These are phyloP conservation scores for Agrilus cyanescens DNA, from an alignment of 2,888 invertebrate species.

Conservation along the genomic window DNA sequence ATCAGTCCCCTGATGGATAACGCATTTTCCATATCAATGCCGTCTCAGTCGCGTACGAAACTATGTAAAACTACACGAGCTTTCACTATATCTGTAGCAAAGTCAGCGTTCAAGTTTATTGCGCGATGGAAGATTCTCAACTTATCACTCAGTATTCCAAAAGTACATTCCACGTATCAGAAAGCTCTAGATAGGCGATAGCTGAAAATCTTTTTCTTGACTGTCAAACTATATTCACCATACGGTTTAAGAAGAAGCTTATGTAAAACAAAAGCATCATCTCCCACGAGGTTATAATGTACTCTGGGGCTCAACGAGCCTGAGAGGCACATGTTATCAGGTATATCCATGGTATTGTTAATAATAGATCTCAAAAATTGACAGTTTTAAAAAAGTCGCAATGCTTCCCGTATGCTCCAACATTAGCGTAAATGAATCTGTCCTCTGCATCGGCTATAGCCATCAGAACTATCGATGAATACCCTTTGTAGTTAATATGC, in stretches of 20 bases:
- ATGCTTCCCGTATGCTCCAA: slow-evolving; percentile 8
- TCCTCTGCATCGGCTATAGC: slow-evolving; percentile 9
- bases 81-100: slow-evolving; percentile 16
- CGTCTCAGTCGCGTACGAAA: no score
- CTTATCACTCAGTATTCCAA: slow-evolving; percentile 20
- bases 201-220: slow-evolving; percentile 18
- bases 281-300: slow-evolving; percentile 12
- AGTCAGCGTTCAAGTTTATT: slow-evolving; percentile 14
- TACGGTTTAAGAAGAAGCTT: slow-evolving; percentile 17
- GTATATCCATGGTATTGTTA: no score
- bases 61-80: no score
- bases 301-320: slow-evolving; percentile 11
- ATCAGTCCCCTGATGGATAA: no score
- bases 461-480: no score
- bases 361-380: neutral
- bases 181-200: slow-evolving; percentile 17
- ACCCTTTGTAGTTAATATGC: slow-evolving; percentile 14
- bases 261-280: slow-evolving; percentile 9
- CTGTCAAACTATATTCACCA: slow-evolving; percentile 13
- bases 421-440: slow-evolving; percentile 9
- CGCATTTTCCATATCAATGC: no score
- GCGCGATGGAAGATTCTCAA: slow-evolving; percentile 20
- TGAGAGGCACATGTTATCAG: no score
- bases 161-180: slow-evolving; percentile 17
- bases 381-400: slow-evolving; percentile 4